Evolutionary conservation across 2,113 vertebrate genomes (phyloP).

Genomic region (Stictonetta naevosa): DNA sequence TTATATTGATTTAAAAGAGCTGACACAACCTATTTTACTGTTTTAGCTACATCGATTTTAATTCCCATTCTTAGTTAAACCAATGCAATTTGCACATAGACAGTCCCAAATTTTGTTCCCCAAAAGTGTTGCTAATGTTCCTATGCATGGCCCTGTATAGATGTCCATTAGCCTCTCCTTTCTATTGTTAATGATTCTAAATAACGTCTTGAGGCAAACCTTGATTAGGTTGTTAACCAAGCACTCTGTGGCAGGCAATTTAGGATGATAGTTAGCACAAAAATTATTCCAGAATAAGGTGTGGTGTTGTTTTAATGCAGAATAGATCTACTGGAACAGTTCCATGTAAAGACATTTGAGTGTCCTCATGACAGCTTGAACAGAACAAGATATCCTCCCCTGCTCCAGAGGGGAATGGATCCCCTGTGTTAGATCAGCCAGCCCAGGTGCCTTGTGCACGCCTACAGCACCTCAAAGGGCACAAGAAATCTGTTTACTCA

Average conservation of each 20-base stretch:
- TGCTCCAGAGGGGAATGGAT: neutral
- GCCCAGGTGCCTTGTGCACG: neutral
- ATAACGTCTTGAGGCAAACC: neutral
- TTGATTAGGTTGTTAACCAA: constrained; percentile 46
- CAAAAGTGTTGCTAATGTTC: neutral
- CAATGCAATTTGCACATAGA: neutral
- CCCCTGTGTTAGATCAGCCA: neutral
- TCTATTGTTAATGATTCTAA: constrained; percentile 14
- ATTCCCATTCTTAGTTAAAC: neutral
- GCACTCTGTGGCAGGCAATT: constrained; percentile 8
- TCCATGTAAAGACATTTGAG: neutral
- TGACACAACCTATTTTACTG: neutral
- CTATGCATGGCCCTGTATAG: neutral
- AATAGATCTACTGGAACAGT: neutral
- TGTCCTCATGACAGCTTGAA: neutral
- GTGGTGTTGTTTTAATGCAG: neutral
- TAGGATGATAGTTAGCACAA: neutral
- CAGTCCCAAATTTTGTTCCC: neutral
- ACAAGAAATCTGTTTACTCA: neutral
- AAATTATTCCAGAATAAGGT: constrained; percentile 34
- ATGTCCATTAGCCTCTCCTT: constrained; percentile 9
- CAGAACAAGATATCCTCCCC: neutral
- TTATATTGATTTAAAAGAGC: constrained; percentile 4
- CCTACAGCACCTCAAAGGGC: neutral
- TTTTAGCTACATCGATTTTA: neutral